Conservation (phyloP, 2,113 vertebrate species). For the Beaufortia kweichowensis region DNA sequence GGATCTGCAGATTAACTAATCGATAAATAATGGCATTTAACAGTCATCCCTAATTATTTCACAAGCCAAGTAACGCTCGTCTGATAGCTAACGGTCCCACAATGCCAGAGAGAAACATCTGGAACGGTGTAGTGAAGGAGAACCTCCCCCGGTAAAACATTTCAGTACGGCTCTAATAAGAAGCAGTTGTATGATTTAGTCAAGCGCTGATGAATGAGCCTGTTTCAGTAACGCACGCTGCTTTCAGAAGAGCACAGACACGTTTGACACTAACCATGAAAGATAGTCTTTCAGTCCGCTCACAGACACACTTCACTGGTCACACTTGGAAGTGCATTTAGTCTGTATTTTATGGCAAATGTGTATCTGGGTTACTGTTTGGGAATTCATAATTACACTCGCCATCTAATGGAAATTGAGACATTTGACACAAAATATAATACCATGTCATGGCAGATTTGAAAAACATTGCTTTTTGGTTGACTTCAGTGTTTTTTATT, state of each 20-base stretch:
- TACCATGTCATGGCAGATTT: neutral
- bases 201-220: conserved; percentile 48
- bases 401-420: conserved; percentile 9
- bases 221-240: conserved; percentile 31
- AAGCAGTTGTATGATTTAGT: conserved; percentile 53
- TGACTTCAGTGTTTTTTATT: neutral
- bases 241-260: conserved; percentile 6
- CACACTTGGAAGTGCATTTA: neutral
- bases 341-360: neutral
- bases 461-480: neutral
- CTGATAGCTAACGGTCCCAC: conserved; percentile 37
- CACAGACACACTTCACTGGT: neutral
- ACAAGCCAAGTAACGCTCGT: conserved; percentile 22
- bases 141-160: conserved; percentile 58
- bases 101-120: conserved; percentile 47
- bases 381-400: neutral
- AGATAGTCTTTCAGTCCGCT: conserved; percentile 31
- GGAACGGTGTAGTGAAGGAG: conserved; percentile 41
- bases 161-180: conserved; percentile 52
- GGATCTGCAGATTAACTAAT: conserved; percentile 11
- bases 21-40: conserved; percentile 31
- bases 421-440: conserved; percentile 31
- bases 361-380: neutral
- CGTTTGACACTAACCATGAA: conserved; percentile 26
- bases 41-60: conserved; percentile 41